Percentiles rank a stretch among this genome's conserved stretches.
phyloP scores from a whole-genome alignment of 2,113 vertebrate species.

The Salminus brasiliensis region DNA sequence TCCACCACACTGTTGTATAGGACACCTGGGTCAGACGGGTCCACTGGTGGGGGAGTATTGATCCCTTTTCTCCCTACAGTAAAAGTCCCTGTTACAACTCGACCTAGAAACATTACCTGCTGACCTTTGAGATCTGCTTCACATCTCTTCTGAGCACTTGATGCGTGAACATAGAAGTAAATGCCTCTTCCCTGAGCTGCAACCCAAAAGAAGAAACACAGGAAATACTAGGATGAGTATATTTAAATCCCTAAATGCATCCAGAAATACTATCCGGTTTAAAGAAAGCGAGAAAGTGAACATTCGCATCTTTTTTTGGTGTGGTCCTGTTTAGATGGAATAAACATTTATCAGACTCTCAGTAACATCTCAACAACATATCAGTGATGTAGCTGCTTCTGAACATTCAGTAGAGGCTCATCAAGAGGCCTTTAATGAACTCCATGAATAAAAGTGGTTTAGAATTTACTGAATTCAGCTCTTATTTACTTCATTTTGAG shows the following conservation, averaged over 20 bases:
- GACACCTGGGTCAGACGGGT: not conserved
- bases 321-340: too few species aligned
- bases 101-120: conserved; percentile 19
- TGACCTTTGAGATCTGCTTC: not conserved
- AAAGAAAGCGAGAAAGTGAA: not conserved
- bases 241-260: not conserved
- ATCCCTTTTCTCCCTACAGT: conserved; percentile 10
- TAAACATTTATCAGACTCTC: too few species aligned
- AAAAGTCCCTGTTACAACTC: conserved; percentile 8
- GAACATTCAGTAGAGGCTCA: too few species aligned
- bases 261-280: not conserved
- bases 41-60: not conserved
- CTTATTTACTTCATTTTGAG: too few species aligned
- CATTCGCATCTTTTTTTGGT: too few species aligned
- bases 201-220: not conserved
- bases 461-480: too few species aligned
- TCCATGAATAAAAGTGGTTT: too few species aligned
- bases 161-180: conserved; percentile 25
- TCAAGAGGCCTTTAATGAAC: too few species aligned
- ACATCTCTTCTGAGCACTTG: conserved; percentile 24
- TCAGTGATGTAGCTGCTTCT: too few species aligned
- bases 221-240: not conserved
- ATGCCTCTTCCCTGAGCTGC: conserved; percentile 27
- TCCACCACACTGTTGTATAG: conserved; percentile 27
- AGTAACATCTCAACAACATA: too few species aligned